Conservation (phyloP, 2,888 invertebrate genomes). For the Diachrysia chrysitis region DNA sequence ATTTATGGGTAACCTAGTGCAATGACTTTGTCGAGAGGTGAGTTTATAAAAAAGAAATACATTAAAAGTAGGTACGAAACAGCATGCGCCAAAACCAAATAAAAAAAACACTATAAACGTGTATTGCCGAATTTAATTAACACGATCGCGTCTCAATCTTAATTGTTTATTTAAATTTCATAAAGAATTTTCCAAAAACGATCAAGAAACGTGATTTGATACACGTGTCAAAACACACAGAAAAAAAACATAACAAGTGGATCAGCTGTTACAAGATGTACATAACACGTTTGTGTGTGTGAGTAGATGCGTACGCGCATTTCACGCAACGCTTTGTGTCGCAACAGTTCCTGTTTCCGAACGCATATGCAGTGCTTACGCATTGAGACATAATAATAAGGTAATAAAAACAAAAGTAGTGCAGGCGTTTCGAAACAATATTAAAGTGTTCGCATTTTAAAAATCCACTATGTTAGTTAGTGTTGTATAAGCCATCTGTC, state of each 20-base stretch:
- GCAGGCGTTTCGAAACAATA: slow-evolving; percentile 10
- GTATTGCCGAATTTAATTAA: neutral
- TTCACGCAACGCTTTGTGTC: slow-evolving; percentile 55
- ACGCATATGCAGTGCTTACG: slow-evolving; percentile 26
- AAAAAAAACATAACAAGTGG: neutral
- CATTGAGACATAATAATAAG: slow-evolving; percentile 32
- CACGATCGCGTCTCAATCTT: neutral
- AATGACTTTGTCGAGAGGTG: neutral
- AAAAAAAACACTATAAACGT: neutral
- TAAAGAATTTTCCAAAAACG: neutral
- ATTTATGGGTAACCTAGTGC: neutral
- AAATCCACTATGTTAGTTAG: no score
- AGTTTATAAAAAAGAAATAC: neutral
- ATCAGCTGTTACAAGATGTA: slow-evolving; percentile 16
- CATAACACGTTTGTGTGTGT: neutral
- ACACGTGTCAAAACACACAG: neutral
- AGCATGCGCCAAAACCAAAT: slow-evolving; percentile 1
- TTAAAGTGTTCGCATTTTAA: no score
- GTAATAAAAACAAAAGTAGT: slow-evolving; percentile 10
- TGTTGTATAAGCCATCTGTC: no score
- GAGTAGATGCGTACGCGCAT: slow-evolving; percentile 32
- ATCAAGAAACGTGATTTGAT: neutral
- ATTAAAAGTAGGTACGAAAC: neutral
- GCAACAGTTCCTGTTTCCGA: slow-evolving; percentile 59
- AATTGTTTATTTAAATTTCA: slow-evolving; percentile 1